These are phyloP conservation scores for Drosophila kokeensis DNA, from an alignment of 2,888 invertebrate genomes.

Conservation along the genomic window DNA sequence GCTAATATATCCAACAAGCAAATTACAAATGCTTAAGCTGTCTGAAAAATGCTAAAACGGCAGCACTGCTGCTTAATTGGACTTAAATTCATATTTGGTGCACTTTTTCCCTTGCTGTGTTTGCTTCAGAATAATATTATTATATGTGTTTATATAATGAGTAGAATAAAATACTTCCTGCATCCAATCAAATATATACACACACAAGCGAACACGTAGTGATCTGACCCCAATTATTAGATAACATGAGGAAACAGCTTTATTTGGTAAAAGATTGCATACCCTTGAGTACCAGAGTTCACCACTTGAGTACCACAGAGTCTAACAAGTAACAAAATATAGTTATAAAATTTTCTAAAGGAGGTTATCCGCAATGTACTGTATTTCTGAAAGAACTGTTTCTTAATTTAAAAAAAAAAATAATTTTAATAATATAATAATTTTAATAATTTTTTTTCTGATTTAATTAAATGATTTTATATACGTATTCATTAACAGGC, in stretches of 20 bases:
- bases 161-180: neutral
- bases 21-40: neutral
- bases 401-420: too few relatives aligned
- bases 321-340: neutral
- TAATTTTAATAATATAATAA: too few relatives aligned
- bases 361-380: neutral
- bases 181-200: neutral
- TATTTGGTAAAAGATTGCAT: too few relatives aligned
- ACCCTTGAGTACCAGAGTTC: neutral
- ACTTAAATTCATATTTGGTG: neutral
- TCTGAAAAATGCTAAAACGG: neutral
- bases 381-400: neutral
- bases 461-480: too few relatives aligned
- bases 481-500: too few relatives aligned
- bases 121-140: neutral
- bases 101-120: neutral
- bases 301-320: neutral
- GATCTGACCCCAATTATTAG: neutral
- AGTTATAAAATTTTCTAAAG: neutral
- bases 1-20: neutral
- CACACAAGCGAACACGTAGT: neutral
- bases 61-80: neutral
- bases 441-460: too few relatives aligned
- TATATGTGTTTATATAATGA: neutral
- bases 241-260: neutral